phyloP scores from a whole-genome alignment of 2,113 vertebrate genomes.

The Grammomys dolichurus region DNA sequence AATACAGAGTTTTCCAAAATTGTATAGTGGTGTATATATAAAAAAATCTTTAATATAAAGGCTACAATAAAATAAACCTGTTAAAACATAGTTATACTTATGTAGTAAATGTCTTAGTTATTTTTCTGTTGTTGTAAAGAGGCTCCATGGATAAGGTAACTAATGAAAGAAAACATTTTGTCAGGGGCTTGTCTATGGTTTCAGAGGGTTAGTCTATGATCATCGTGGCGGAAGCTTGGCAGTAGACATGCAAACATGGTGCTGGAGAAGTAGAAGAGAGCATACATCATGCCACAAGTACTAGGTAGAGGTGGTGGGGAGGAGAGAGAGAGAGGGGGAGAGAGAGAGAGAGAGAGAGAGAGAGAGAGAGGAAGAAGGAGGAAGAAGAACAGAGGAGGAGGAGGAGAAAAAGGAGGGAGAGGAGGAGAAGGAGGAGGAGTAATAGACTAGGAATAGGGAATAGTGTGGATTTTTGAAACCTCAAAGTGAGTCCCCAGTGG shows the following conservation, averaged over 20 bases:
- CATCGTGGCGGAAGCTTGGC: neutral
- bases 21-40: neutral
- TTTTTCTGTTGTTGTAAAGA: neutral
- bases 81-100: neutral
- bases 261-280: neutral
- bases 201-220: neutral
- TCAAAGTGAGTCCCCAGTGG: neutral
- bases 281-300: neutral
- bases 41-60: neutral
- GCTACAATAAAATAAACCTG: neutral
- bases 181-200: neutral
- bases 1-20: neutral
- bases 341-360: neutral
- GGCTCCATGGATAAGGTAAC: neutral
- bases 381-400: neutral
- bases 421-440: too few relatives aligned
- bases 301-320: neutral
- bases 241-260: neutral
- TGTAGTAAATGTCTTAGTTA: neutral
- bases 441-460: neutral
- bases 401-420: too few relatives aligned
- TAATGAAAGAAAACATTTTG: neutral
- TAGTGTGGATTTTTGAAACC: neutral
- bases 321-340: accelerated
- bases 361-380: neutral